Evolutionary conservation across 2,113 vertebrate species (phyloP), one percentile per base, ranked within the genome.

Genomic region (Crotalus horridus): DNA sequence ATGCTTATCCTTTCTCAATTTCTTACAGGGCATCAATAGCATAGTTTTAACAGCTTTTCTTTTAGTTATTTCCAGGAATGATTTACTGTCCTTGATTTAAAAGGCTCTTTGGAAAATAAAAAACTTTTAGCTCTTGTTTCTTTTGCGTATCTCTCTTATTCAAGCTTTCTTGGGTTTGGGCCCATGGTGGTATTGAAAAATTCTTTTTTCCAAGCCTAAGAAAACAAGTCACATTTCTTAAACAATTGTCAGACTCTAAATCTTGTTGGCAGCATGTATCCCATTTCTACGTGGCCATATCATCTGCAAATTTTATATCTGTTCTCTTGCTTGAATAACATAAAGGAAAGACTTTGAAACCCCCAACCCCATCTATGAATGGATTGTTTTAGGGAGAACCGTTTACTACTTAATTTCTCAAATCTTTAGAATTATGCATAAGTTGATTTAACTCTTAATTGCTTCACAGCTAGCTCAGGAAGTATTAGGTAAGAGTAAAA

Each of bases 91-190:
- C 51, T 21, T 81, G n/a, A 39, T 59, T 81, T 85, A 43, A 29
- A 55, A 17, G 20, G 21, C 33, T 55, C 9, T 24, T 89, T 85
- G 39, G 23, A 85, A 85, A 93, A 92, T 87, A 93, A 91, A 93
- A 43, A 86, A 12, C 46, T 94, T 94, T 87, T 58, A 89, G 51
- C 0, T 0, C 86, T 61, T 33, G 64, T 92, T 94, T 91, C 64
- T 86, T 94, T 91, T 91, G 11, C 93, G 0, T 43, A 88, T 24
- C 39, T 89, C 85, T 85, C 59, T 46, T 64, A 39, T 95, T 90
- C 94, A 93, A 91, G 86, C 89, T 94, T 95, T 64, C 85, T 87
- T 92, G 88, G 91, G 58, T 93, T 92, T 56, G 88, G 94, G 85
- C 87, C 95, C 15, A 0, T 3, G 5, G 43, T 24, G 21, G 54